Evolutionary conservation across 2,797 vertebrate genomes (phyloP).

Genomic region (Rhodeus uyekii): DNA sequence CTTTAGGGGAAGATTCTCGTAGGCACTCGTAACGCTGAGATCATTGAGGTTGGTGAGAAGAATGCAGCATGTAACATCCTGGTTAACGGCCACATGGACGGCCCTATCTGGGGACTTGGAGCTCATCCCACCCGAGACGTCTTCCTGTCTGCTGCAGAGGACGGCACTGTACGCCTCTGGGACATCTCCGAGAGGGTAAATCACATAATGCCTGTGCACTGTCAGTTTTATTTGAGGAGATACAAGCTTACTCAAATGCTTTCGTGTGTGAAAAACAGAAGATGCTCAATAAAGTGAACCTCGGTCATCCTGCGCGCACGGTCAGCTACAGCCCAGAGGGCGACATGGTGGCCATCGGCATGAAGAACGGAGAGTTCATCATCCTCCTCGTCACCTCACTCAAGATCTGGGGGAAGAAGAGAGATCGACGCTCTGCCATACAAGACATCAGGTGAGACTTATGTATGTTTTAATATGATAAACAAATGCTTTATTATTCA

Average conservation of each 20-base stretch:
- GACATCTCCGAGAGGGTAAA: constrained; percentile 92
- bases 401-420: constrained; percentile 98
- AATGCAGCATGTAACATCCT: constrained; percentile 94
- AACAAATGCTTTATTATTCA: neutral
- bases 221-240: neutral
- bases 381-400: constrained; percentile 93
- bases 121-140: constrained; percentile 92
- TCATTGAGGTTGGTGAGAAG: constrained; percentile 97
- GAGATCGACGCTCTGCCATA: constrained; percentile 90
- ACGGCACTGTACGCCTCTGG: constrained; percentile 95
- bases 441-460: constrained; percentile 90
- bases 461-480: neutral
- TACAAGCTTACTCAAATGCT: neutral
- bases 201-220: constrained; percentile 5
- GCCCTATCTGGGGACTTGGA: constrained; percentile 92
- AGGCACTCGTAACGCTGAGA: constrained; percentile 93
- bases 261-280: constrained; percentile 77
- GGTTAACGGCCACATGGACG: constrained; percentile 93
- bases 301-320: constrained; percentile 89
- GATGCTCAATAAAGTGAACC: constrained; percentile 95
- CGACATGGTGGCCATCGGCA: constrained; percentile 97
- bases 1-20: constrained; percentile 94
- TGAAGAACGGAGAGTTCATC: constrained; percentile 98
- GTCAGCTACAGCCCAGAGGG: constrained; percentile 95
- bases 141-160: constrained; percentile 94